phyloP scores from a whole-genome alignment of 2,888 invertebrate species.

The Auanema sp. region DNA sequence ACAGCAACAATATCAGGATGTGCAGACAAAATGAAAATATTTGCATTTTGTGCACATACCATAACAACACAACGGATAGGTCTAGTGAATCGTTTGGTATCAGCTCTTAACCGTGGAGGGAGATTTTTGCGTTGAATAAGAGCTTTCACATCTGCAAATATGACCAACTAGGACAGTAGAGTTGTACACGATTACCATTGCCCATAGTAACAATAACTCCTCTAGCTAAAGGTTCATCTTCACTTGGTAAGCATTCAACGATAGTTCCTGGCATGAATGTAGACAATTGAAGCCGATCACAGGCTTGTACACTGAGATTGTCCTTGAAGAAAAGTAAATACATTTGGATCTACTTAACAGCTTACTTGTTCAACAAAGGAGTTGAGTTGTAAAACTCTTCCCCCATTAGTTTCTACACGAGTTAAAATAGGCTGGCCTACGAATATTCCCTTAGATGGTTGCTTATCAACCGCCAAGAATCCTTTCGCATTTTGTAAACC shows the following conservation, averaged over 20 bases:
- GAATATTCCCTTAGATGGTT: conserved; percentile 27
- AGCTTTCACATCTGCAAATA: conserved; percentile 34
- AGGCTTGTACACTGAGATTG: conserved; percentile 29
- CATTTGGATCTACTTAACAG: background rate
- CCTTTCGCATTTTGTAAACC: conserved; percentile 49
- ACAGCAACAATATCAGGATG: conserved; percentile 61
- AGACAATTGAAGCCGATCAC: conserved; percentile 43
- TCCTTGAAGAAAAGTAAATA: conserved; percentile 19
- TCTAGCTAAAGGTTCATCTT: conserved; percentile 33
- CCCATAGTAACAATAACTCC: conserved; percentile 53
- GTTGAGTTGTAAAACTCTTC: conserved; percentile 48
- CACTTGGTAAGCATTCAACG: conserved; percentile 50
- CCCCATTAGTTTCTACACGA: conserved; percentile 30
- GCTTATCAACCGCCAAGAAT: conserved; percentile 45
- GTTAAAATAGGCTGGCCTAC: conserved; percentile 53
- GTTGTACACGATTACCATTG: conserved; percentile 52
- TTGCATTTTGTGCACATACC: conserved; percentile 52
- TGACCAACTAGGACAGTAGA: too few species aligned
- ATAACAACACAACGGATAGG: conserved; percentile 54
- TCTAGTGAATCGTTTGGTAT: conserved; percentile 42
- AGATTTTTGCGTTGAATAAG: conserved; percentile 51
- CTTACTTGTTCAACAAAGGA: conserved; percentile 42
- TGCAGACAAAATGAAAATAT: conserved; percentile 54
- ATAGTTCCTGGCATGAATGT: conserved; percentile 60
- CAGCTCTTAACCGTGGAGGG: conserved; percentile 57